phyloP scores from a whole-genome alignment of 1,140 invertebrate species.

The Littorina saxatilis region DNA sequence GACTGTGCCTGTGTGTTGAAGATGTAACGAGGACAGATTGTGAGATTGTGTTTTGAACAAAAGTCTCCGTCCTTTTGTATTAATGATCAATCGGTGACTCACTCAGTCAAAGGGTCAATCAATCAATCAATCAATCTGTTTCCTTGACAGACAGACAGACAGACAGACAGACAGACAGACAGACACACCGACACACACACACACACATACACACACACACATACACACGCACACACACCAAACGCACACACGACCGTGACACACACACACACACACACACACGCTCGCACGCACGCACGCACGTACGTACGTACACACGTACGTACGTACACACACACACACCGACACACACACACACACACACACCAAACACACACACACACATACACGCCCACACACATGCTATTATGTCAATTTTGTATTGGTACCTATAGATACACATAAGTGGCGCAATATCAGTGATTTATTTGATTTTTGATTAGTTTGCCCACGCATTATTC shows the following conservation, averaged over 20 bases:
- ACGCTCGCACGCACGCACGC: slow-evolving; percentile 14
- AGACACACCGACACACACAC: slow-evolving; percentile 19
- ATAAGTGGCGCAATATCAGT: neutral
- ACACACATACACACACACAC: slow-evolving; percentile 9
- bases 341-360: slow-evolving; percentile 11
- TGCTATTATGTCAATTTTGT: neutral
- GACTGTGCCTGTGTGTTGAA: no score
- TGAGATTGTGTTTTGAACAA: no score
- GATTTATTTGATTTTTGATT: neutral
- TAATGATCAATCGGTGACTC: no score
- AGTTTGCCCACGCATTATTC: neutral
- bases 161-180: slow-evolving; percentile 1
- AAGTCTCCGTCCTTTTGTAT: no score
- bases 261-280: slow-evolving; percentile 2
- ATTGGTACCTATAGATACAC: neutral
- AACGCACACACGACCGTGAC: neutral
- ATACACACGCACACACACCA: slow-evolving; percentile 24
- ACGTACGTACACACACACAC: neutral
- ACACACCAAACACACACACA: neutral
- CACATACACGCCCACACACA: neutral
- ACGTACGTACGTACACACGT: neutral
- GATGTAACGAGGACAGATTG: no score
- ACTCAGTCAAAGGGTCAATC: no score
- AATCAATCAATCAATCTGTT: no score
- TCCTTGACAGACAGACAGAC: neutral